Percentiles rank a stretch among this genome's conserved stretches.
phyloP scores from a whole-genome alignment of 2,888 invertebrate species.

The Idaea aversata region DNA sequence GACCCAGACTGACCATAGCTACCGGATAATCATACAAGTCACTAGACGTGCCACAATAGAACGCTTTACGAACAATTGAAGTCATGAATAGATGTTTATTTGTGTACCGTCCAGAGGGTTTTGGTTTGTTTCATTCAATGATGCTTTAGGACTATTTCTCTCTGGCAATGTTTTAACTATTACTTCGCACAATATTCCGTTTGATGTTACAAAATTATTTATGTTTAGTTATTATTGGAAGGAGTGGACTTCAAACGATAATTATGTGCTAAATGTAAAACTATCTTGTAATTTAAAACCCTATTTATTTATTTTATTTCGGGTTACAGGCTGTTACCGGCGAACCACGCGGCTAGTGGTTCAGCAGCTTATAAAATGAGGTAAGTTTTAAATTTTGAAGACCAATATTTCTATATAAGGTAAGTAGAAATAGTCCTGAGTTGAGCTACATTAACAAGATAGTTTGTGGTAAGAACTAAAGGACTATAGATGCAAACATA shows the following conservation, averaged over 20 bases:
- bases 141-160: conserved; percentile 6
- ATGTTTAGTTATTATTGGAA: conserved; percentile 23
- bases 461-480: no score
- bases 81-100: conserved; percentile 4
- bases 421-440: no score
- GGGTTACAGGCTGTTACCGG: neutral
- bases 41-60: neutral
- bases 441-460: no score
- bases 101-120: conserved; percentile 1
- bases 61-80: conserved; percentile 1
- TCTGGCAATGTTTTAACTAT: neutral
- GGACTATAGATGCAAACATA: no score
- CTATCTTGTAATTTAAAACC: neutral
- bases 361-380: no score
- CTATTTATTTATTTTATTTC: neutral
- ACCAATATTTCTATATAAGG: no score
- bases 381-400: no score
- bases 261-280: conserved; percentile 13
- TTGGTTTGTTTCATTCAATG: conserved; percentile 14
- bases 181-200: conserved; percentile 10
- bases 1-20: neutral
- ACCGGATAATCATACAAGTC: neutral
- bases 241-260: conserved; percentile 26
- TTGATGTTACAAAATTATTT: conserved; percentile 27
- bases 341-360: no score